phyloP scores from a whole-genome alignment of 2,797 vertebrate genomes.

The Trachurus trachurus region DNA sequence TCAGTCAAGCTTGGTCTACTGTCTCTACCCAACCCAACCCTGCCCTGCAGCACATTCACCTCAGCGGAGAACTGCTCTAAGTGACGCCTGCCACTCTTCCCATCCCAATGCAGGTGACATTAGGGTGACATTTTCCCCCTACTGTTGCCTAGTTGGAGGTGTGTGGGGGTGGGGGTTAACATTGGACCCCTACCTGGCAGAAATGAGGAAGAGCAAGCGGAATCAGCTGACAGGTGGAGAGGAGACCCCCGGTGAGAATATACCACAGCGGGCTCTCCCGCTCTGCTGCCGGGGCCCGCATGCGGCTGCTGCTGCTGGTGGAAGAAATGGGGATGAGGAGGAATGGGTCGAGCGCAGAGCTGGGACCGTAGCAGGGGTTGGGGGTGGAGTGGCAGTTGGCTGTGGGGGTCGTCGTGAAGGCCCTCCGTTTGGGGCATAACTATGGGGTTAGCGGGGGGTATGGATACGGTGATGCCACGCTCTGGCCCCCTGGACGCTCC shows the following conservation, averaged over 20 bases:
- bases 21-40: constrained; percentile 49
- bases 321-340: constrained; percentile 35
- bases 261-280: constrained; percentile 59
- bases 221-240: constrained; percentile 76
- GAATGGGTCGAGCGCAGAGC: constrained; percentile 31
- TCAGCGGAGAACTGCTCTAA: constrained; percentile 48
- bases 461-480: constrained; percentile 49
- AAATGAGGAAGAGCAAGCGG: constrained; percentile 71
- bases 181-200: constrained; percentile 79
- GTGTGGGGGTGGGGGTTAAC: constrained; percentile 24
- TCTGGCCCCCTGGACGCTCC: constrained; percentile 64
- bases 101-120: constrained; percentile 72
- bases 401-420: constrained; percentile 31
- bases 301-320: constrained; percentile 21
- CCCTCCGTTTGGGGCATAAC: constrained; percentile 32
- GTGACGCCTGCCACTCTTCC: constrained; percentile 76
- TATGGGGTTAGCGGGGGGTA: constrained; percentile 46
- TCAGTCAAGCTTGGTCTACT: constrained; percentile 27
- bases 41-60: constrained; percentile 60
- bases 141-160: constrained; percentile 68
- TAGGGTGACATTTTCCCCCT: constrained; percentile 81
- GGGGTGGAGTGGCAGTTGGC: constrained; percentile 43
- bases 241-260: constrained; percentile 68
- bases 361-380: constrained; percentile 30
- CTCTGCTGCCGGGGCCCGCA: constrained; percentile 60